phyloP scores from a whole-genome alignment of 2,797 vertebrate genomes.

The Pantherophis alleghaniensis region DNA sequence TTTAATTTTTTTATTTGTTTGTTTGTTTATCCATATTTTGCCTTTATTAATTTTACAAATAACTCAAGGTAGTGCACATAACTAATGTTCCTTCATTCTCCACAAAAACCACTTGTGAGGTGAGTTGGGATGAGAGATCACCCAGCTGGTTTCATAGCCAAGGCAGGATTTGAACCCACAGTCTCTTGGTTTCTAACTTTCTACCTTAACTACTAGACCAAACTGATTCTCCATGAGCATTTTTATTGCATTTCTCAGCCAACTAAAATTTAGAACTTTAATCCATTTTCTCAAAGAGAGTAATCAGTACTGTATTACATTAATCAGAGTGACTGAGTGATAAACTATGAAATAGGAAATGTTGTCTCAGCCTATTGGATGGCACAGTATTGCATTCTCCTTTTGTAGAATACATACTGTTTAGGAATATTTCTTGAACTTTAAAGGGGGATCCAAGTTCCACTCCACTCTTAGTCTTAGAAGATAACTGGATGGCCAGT shows the following conservation, averaged over 20 bases:
- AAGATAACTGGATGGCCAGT: not conserved
- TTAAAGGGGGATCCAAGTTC: not conserved
- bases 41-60: not conserved
- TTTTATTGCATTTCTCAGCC: not conserved
- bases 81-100: not conserved
- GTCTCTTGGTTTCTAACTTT: not conserved
- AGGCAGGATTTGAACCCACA: not conserved
- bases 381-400: no score
- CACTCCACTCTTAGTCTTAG: not conserved
- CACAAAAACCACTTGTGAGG: not conserved
- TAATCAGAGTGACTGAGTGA: not conserved
- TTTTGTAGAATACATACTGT: not conserved
- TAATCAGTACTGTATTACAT: not conserved
- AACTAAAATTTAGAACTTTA: not conserved
- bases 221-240: not conserved
- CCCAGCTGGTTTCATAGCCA: not conserved
- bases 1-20: not conserved
- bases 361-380: not conserved
- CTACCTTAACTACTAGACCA: not conserved
- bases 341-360: not conserved
- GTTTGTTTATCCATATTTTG: not conserved
- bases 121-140: not conserved
- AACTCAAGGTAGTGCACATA: not conserved
- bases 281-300: not conserved
- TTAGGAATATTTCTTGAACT: not conserved